A percentile compares a stretch with the other conserved stretches of the same genome.
These are phyloP conservation scores for Lophochroa leadbeateri DNA, from an alignment of 2,113 vertebrate species.

Conservation along the genomic window DNA sequence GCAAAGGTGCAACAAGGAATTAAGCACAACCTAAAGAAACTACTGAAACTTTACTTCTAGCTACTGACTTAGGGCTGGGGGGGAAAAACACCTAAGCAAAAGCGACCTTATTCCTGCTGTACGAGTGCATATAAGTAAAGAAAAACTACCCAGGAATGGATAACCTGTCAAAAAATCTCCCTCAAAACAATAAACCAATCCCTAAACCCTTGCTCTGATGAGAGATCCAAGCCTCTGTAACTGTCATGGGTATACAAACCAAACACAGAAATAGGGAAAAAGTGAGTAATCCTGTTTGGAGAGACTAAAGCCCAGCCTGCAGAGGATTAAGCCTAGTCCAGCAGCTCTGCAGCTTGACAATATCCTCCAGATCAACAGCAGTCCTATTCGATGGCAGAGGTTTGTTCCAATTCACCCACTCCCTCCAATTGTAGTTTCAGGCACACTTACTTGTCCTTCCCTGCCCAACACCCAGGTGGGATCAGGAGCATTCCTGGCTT, in stretches of 20 bases:
- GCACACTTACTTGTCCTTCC: neutral
- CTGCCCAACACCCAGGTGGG: neutral
- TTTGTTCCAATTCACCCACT: neutral
- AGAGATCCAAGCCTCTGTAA: constrained; percentile 40
- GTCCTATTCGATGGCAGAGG: neutral
- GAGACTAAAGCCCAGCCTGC: constrained; percentile 29
- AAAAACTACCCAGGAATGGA: neutral
- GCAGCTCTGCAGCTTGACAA: neutral
- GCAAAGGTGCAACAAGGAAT: neutral
- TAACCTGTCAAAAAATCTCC: neutral
- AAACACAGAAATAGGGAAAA: constrained; percentile 60
- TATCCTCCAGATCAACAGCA: constrained; percentile 51
- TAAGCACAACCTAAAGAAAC: neutral
- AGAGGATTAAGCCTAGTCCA: constrained; percentile 50
- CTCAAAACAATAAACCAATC: neutral
- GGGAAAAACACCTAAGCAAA: neutral
- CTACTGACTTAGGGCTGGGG: neutral
- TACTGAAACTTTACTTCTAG: neutral
- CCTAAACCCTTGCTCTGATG: neutral
- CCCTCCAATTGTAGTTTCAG: neutral
- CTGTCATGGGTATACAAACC: constrained; percentile 31
- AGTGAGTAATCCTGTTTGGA: constrained; percentile 55
- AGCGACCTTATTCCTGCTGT: neutral
- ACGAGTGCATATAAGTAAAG: neutral
- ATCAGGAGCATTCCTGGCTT: neutral